Percentiles rank a stretch among this genome's conserved stretches.
Conservation (phyloP, 2,888 invertebrate genomes). For the Megastigmus dorsalis region DNA sequence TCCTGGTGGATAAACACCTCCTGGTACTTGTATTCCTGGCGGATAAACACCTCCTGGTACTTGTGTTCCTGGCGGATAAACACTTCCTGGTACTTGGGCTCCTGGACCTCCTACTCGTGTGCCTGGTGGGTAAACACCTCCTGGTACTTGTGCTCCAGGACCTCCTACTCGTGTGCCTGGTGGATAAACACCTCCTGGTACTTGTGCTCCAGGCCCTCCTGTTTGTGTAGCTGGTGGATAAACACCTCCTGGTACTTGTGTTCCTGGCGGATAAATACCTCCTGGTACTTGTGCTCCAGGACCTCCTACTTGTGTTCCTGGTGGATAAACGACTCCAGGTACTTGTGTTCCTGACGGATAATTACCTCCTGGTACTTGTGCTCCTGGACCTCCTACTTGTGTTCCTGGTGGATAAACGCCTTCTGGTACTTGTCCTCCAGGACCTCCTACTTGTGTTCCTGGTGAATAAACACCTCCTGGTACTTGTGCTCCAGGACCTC, state of each 20-base stretch:
- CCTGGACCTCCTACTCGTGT: background rate
- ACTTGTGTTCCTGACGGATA: constrained; percentile 36
- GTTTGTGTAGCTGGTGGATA: no score
- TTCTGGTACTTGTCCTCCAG: constrained; percentile 39
- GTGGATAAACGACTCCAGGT: constrained; percentile 46
- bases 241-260: no score
- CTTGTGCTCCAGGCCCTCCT: no score
- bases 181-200: no score
- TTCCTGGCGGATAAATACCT: no score
- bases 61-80: constrained; percentile 18
- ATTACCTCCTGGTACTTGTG: constrained; percentile 37
- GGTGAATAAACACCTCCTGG: background rate
- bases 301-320: constrained; percentile 42
- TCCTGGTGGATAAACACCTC: constrained; percentile 46
- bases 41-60: no score
- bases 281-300: constrained; percentile 15
- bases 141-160: background rate
- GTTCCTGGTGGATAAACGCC: constrained; percentile 45
- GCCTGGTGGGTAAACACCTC: background rate
- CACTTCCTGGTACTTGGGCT: background rate
- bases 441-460: constrained; percentile 8
- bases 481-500: background rate
- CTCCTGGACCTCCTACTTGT: constrained; percentile 48
- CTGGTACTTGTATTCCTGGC: constrained; percentile 32
- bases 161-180: no score